These are phyloP conservation scores for Parnassius glacialis DNA, from an alignment of 2,888 invertebrate species.

Conservation along the genomic window DNA sequence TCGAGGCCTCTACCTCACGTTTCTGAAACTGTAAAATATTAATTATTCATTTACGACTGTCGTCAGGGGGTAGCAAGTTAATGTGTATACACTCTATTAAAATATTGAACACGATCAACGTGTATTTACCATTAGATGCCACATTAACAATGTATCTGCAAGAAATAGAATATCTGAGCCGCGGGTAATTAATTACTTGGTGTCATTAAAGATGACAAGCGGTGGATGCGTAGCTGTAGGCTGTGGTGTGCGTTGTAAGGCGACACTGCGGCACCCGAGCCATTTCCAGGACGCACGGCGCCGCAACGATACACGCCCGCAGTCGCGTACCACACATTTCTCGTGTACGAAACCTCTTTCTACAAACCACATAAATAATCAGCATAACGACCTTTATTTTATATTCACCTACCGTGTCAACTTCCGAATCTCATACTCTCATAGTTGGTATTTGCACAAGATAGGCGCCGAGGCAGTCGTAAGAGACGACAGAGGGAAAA, in stretches of 20 bases:
- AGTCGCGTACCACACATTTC: constrained; percentile 59
- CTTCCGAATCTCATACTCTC: constrained; percentile 1
- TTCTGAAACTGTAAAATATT: constrained; percentile 55
- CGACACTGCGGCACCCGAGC: constrained; percentile 41
- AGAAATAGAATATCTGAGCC: constrained; percentile 54
- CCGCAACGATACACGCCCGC: constrained; percentile 31
- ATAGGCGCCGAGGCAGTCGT: too few species aligned
- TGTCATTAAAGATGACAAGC: constrained; percentile 63
- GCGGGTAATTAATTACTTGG: constrained; percentile 61
- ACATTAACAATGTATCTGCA: constrained; percentile 56
- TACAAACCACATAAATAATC: constrained; percentile 7
- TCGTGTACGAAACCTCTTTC: constrained; percentile 37
- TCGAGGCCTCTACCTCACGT: constrained; percentile 51
- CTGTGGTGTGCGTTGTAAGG: constrained; percentile 38
- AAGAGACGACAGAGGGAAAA: too few species aligned
- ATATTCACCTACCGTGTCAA: constrained; percentile 5
- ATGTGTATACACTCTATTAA: constrained; percentile 45
- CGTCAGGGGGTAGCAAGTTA: constrained; percentile 41
- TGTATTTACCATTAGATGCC: constrained; percentile 6
- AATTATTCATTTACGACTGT: constrained; percentile 58
- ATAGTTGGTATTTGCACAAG: background rate
- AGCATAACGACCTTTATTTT: constrained; percentile 6
- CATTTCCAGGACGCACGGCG: background rate
- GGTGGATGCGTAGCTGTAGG: constrained; percentile 43
- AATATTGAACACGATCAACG: constrained; percentile 45